Evolutionary conservation across 2,888 invertebrate species (phyloP), one percentile per base, ranked within the genome.

Genomic region (Agrochola macilenta): DNA sequence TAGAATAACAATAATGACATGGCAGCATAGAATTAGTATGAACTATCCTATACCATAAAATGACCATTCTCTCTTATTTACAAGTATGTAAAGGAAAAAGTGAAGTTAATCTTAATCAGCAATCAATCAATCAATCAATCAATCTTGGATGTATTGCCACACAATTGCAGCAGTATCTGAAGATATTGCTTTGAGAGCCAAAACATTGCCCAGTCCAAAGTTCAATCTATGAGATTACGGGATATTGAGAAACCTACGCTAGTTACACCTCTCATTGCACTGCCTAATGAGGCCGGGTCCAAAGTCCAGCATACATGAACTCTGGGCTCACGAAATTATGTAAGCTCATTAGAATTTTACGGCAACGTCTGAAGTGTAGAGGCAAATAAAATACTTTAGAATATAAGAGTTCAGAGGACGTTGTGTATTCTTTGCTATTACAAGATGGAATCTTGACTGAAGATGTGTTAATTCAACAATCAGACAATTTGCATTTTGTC

Each of bases 261-360:
- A 58, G 5, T 58, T 23, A 52, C 7, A 1, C n/a, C 30, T 64
- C 54, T 26, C 26, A 75, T 54, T 46, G 26, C 54, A n/a, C 23
- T 57, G 17, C 17, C 57, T 17, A 26, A 46, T 66, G 72, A 71
- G 54, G 72, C 23, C 14, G 8, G n/a, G 20, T 63, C 39, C 30
- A 78, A 74, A 74, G 79, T 74, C 66, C 61, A 74, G 14, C 9
- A 23, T 39, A 11, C 43, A 23, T 61, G 66, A 74, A 57, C 46
- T 57, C n/a, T 68, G 20, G 20, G 14, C 52, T 57, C 54, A 61
- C 17, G 11, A 57, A 39, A 63, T 79, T 49, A 58, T 49, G n/a
- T 63, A 52, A 78, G 54, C 8, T 14, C 11, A 23, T 52, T 54
- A 54, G 26, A 65, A 60, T 35, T 54, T 66, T 30, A 60, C 60